A percentile compares a stretch with the other conserved stretches of the same genome.
phyloP scores from a whole-genome alignment of 2,888 invertebrate species.

The Perdita meconis region DNA sequence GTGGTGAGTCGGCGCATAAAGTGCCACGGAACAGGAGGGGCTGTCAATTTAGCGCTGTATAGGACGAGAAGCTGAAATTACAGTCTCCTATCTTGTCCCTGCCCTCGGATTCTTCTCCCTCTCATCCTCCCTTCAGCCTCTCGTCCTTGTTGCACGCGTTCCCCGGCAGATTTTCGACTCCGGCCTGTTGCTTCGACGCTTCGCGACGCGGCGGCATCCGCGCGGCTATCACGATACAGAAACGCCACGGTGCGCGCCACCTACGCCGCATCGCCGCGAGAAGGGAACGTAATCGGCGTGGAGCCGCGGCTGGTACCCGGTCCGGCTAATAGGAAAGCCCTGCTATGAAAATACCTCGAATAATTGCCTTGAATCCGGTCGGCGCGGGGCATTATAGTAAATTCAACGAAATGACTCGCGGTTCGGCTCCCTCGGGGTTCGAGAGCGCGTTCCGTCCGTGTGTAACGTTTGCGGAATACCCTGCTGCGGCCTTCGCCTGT shows the following conservation, averaged over 20 bases:
- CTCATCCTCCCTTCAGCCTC: not conserved
- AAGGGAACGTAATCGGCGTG: conserved; percentile 63
- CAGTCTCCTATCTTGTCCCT: conserved; percentile 52
- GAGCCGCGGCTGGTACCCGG: conserved; percentile 46
- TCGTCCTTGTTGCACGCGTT: not conserved
- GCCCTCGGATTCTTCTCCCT: not conserved
- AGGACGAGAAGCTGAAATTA: conserved; percentile 66
- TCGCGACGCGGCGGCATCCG: not conserved
- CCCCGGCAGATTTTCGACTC: conserved; percentile 26
- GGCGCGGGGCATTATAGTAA: conserved; percentile 71
- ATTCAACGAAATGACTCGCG: conserved; percentile 74
- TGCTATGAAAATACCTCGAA: conserved; percentile 78
- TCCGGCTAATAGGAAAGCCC: conserved; percentile 75
- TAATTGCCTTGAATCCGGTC: conserved; percentile 75
- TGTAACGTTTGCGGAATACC: conserved; percentile 39
- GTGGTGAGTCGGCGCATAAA: conserved; percentile 65
- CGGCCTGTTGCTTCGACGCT: not conserved
- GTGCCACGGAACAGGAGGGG: conserved; percentile 58
- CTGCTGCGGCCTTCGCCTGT: conserved; percentile 29
- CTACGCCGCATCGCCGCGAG: conserved; percentile 46
- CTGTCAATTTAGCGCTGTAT: conserved; percentile 71
- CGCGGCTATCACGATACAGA: conserved; percentile 15
- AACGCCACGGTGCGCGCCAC: conserved; percentile 40
- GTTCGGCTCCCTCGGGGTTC: conserved; percentile 47
- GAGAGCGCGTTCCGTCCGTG: conserved; percentile 55